Evolutionary conservation across 37 sponge, comb jelly and placozoan genomes (phyloP), one percentile per base, ranked within the genome.

Genomic region (Amphimedon queenslandica): DNA sequence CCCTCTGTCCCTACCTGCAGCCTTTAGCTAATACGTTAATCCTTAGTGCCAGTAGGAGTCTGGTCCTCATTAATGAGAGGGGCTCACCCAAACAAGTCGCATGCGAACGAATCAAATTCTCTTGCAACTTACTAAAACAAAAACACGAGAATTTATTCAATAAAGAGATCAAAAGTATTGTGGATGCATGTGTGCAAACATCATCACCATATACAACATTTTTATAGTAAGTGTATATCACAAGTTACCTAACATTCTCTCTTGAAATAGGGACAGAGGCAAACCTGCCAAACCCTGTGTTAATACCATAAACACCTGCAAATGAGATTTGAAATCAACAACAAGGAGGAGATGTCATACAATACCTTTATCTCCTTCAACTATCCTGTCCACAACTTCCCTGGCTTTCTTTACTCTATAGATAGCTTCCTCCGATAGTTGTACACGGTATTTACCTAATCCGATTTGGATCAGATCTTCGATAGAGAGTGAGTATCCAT

Each of bases 21-120:
- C 95, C 99, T 55, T 98, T 98, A 28, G 88, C 87, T 11, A 98
- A 75, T 2, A 89, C 87, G 47, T 94, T 98, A 78, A 98, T 92
- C 33, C 99, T 66, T 40, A 98, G 83, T 28, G 95, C 81, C 3
- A 98, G 80, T 51, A 98, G 64, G 69, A 85, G 43, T 2, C 95
- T 42, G 1, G 90, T 86, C 57, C 80, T 73, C 51, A 80, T 79
- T 4, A 84, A 79, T 21, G 83, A 42, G 32, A 98, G 73, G 23
- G 95, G 79, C 20, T 78, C 37, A 1, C 99, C 99, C 21, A 98
- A 90, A 24, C 96, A 93, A 43, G 78, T 76, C 23, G 93, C 78
- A 67, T 96, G 96, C 10, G 96, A 96, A 24, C 87, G 67, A 20
- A 96, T 85, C 37, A 96, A 60, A 61, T 81, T 86, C 77, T 81